A percentile compares a stretch with the other conserved stretches of the same genome.
phyloP scores from a whole-genome alignment of 2,888 invertebrate genomes.

The Polia nebulosa region DNA sequence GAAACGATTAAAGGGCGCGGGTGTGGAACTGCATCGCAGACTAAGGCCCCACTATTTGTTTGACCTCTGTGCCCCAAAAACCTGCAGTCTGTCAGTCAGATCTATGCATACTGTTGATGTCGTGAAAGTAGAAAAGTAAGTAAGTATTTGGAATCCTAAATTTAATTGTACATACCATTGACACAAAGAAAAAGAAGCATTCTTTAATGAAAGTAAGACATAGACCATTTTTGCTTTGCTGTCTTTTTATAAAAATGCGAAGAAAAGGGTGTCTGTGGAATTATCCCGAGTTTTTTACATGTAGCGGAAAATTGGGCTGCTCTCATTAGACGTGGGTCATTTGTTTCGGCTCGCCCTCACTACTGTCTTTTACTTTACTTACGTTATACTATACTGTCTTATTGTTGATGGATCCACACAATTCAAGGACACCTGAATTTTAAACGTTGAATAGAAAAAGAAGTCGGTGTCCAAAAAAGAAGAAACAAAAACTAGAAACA shows the following conservation, averaged over 20 bases:
- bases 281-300: constrained; percentile 75
- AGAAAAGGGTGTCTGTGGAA: constrained; percentile 72
- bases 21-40: no score
- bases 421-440: constrained; percentile 52
- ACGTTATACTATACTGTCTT: constrained; percentile 59
- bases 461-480: no score
- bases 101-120: no score
- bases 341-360: constrained; percentile 72
- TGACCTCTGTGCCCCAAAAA: no score
- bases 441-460: constrained; percentile 3
- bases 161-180: no score
- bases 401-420: constrained; percentile 59
- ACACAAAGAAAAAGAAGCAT: neutral
- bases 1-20: no score
- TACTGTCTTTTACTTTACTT: constrained; percentile 56
- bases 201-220: neutral
- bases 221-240: neutral
- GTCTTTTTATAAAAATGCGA: constrained; percentile 42
- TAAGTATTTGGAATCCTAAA: no score
- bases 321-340: constrained; percentile 80
- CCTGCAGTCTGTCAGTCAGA: no score
- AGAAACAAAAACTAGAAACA: no score
- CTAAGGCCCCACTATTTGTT: no score
- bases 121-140: no score
- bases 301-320: constrained; percentile 82